phyloP scores from a whole-genome alignment of 2,888 invertebrate genomes.

The Leucophenga maculata region DNA sequence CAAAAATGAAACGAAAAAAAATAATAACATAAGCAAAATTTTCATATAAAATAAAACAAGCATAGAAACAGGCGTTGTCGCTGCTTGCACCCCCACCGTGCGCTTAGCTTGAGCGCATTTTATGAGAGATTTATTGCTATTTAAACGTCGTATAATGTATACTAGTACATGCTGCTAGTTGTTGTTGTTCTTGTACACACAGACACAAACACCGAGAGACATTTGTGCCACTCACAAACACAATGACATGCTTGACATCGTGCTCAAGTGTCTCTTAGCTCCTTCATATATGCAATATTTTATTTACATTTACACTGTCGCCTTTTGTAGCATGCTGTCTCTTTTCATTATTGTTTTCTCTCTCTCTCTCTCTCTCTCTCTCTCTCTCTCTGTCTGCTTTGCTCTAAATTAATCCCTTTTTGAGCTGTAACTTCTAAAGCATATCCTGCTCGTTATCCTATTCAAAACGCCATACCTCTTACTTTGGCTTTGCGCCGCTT shows the following conservation, averaged over 20 bases:
- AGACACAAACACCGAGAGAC: slow-evolving; percentile 35
- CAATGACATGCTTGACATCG: slow-evolving; percentile 20
- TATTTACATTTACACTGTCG: slow-evolving; percentile 17
- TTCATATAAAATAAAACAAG: background rate
- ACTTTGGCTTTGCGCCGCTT: background rate
- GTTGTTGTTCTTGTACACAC: slow-evolving; percentile 26
- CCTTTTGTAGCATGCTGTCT: background rate
- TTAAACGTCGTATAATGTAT: slow-evolving; percentile 65
- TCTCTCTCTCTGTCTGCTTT: background rate
- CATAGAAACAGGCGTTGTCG: background rate
- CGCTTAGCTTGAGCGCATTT: slow-evolving; percentile 48
- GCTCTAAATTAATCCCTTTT: background rate
- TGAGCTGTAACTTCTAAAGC: background rate
- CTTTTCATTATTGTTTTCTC: background rate
- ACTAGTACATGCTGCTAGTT: slow-evolving; percentile 38
- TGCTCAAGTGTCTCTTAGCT: slow-evolving; percentile 16
- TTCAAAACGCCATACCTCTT: background rate
- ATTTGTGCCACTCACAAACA: slow-evolving; percentile 26
- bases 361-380: background rate
- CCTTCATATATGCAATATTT: slow-evolving; percentile 13
- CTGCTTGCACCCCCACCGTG: background rate
- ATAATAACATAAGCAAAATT: background rate
- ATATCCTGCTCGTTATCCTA: background rate
- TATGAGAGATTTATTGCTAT: slow-evolving; percentile 69
- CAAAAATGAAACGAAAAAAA: slow-evolving; percentile 15